A percentile compares a stretch with the other conserved stretches of the same genome.
Conservation (phyloP, 1,140 invertebrate species). For the Probaryconus sp. region DNA sequence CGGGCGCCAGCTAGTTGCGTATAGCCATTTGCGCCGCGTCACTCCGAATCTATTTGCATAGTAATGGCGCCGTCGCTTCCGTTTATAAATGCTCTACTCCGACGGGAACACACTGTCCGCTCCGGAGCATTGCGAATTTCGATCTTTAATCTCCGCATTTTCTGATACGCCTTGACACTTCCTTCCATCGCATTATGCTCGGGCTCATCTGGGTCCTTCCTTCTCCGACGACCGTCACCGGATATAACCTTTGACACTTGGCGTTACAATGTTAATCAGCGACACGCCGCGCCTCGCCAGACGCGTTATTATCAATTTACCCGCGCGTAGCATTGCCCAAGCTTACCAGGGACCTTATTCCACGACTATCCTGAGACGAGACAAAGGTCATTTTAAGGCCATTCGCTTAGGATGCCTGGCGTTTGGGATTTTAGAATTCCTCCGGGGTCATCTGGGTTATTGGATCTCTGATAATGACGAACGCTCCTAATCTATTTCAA, state of each 20-base stretch:
- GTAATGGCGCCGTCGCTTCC: slow-evolving; percentile 70
- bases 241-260: background rate
- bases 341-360: no score
- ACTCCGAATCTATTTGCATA: slow-evolving; percentile 77
- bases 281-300: no score
- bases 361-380: no score
- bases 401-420: no score
- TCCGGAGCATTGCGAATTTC: slow-evolving; percentile 30
- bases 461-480: no score
- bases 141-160: slow-evolving; percentile 43
- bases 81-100: slow-evolving; percentile 61
- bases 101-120: slow-evolving; percentile 43
- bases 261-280: slow-evolving; percentile 19
- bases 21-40: slow-evolving; percentile 71
- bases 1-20: slow-evolving; percentile 70
- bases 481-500: no score
- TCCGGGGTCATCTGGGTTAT: no score
- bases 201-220: background rate
- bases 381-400: no score
- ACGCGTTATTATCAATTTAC: no score
- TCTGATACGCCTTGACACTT: slow-evolving; percentile 23
- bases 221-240: background rate
- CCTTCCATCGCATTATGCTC: slow-evolving; percentile 12
- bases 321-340: no score
- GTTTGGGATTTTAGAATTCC: no score